These are phyloP conservation scores for Xenentodon cancila DNA, from an alignment of 2,797 vertebrate species.

Conservation along the genomic window DNA sequence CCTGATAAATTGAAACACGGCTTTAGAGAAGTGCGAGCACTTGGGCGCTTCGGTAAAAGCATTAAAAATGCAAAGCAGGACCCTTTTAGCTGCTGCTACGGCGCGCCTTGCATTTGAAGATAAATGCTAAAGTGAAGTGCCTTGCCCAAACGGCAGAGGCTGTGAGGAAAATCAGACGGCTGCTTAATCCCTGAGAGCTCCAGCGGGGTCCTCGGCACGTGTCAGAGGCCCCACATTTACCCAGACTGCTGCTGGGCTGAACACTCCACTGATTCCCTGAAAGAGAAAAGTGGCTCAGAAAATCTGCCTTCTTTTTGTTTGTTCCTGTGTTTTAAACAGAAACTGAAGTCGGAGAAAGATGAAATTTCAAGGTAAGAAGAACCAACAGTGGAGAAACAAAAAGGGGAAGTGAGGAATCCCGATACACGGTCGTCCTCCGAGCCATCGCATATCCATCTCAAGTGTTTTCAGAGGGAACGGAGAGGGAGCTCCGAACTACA, in stretches of 20 bases:
- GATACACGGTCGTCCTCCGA: neutral
- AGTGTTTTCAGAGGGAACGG: slow-evolving; percentile 67
- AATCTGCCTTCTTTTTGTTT: slow-evolving; percentile 30
- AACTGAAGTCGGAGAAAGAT: slow-evolving; percentile 1
- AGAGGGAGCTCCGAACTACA: slow-evolving; percentile 62
- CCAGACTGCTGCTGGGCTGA: slow-evolving; percentile 30
- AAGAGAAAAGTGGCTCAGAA: slow-evolving; percentile 23
- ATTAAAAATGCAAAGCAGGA: slow-evolving; percentile 81
- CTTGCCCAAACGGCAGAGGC: slow-evolving; percentile 40
- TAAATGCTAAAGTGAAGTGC: slow-evolving; percentile 76
- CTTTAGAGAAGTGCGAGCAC: slow-evolving; percentile 71
- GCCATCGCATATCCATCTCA: slow-evolving; percentile 71
- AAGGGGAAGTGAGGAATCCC: slow-evolving; percentile 51
- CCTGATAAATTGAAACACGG: slow-evolving; percentile 76
- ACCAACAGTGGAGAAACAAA: slow-evolving; percentile 60
- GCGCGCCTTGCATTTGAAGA: slow-evolving; percentile 77
- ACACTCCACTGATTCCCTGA: slow-evolving; percentile 23
- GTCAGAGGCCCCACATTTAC: slow-evolving; percentile 64
- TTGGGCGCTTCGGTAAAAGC: slow-evolving; percentile 65
- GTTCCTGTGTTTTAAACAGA: slow-evolving; percentile 36
- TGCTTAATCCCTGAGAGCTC: slow-evolving; percentile 72
- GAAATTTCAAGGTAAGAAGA: slow-evolving; percentile 27
- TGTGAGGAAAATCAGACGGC: slow-evolving; percentile 58
- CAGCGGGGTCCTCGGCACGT: slow-evolving; percentile 57
- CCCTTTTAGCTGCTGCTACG: slow-evolving; percentile 70